A percentile compares a stretch with the other conserved stretches of the same genome.
phyloP scores from a whole-genome alignment of 2,113 vertebrate species.

The Delphinus delphis region DNA sequence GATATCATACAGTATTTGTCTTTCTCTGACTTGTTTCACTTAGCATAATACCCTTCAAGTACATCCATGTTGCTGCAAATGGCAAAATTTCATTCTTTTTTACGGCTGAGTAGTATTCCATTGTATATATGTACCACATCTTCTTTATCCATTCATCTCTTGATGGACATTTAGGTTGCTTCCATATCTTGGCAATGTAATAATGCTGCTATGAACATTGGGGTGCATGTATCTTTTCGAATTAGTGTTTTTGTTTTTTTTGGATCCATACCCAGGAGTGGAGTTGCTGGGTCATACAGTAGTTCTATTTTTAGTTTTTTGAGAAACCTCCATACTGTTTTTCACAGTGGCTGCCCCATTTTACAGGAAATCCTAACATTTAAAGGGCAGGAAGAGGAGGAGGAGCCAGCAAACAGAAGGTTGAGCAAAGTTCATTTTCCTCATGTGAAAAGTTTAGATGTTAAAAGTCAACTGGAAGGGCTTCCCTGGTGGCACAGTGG shows the following conservation, averaged over 20 bases:
- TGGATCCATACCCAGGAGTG: background rate
- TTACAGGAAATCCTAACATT: background rate
- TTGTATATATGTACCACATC: background rate
- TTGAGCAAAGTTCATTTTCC: background rate
- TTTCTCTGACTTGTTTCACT: background rate
- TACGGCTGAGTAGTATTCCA: too few relatives aligned
- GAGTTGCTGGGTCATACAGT: background rate
- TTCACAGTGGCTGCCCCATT: background rate
- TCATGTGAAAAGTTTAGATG: background rate
- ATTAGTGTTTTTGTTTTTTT: background rate
- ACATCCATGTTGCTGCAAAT: too few relatives aligned
- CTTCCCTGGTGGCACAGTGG: too few relatives aligned
- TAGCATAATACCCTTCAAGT: too few relatives aligned
- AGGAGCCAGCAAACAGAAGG: background rate
- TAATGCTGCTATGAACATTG: background rate
- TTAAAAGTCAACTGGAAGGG: background rate
- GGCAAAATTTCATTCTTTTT: too few relatives aligned
- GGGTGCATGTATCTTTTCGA: background rate
- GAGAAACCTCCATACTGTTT: background rate
- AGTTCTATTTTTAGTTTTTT: background rate
- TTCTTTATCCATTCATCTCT: background rate
- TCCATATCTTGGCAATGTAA: background rate
- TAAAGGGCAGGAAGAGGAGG: background rate
- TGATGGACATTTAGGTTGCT: background rate
- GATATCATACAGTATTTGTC: background rate